Conservation (phyloP, 2,797 vertebrate species). For the Varecia variegata region DNA sequence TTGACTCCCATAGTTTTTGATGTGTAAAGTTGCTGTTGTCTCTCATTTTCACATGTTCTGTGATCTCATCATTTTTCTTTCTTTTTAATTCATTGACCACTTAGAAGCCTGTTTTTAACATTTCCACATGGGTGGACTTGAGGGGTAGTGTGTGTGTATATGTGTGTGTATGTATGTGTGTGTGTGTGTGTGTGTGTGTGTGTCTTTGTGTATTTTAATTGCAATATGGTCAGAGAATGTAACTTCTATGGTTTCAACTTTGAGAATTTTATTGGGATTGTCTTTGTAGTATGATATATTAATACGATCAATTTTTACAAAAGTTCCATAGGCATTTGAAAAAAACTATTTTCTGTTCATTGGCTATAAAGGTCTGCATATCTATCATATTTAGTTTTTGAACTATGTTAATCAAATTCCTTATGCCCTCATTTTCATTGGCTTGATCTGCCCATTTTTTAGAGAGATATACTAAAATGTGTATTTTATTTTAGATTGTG, state of each 20-base stretch:
- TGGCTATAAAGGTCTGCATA: not conserved
- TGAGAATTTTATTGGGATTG: not conserved
- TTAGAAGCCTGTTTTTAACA: not conserved
- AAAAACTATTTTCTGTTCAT: slow-evolving; percentile 41
- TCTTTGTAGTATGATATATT: not conserved
- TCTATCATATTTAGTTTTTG: slow-evolving; percentile 30
- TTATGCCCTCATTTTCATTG: not conserved
- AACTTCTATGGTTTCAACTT: not conserved
- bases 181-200: not conserved
- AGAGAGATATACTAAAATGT: not conserved
- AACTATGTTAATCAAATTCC: slow-evolving; percentile 1
- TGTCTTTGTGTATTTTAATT: not conserved
- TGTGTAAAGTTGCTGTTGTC: not conserved
- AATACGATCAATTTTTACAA: not conserved
- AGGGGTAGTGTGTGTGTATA: not conserved
- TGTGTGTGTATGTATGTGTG: not conserved
- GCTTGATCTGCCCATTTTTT: not conserved
- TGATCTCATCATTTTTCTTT: slow-evolving; percentile 9
- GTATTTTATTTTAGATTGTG: not conserved
- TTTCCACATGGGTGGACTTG: not conserved
- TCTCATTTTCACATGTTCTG: not conserved
- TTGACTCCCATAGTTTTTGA: not conserved
- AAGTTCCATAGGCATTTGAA: not conserved
- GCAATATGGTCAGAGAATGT: not conserved
- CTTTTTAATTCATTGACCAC: not conserved